These are phyloP conservation scores for Leptestheria dahalacensis DNA, from an alignment of 1,140 invertebrate species.

Conservation along the genomic window DNA sequence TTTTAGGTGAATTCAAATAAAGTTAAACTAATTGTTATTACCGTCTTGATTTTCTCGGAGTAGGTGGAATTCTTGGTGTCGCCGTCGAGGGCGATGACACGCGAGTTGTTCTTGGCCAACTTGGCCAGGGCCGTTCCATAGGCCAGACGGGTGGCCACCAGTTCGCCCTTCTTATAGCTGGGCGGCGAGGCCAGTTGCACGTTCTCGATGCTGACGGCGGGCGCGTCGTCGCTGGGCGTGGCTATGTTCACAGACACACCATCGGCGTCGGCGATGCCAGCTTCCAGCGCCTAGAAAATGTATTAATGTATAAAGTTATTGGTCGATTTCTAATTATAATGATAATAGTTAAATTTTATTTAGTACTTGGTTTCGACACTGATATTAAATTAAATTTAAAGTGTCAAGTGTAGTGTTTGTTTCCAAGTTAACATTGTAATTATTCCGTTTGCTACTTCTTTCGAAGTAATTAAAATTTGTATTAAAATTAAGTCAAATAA, in stretches of 20 bases:
- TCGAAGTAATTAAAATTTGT: no score
- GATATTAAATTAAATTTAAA: no score
- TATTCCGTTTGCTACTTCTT: no score
- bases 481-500: no score
- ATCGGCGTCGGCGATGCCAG: conserved; percentile 4
- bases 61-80: conserved; percentile 99
- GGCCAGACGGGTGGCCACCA: conserved; percentile 79
- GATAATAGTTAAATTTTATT: no score
- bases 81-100: conserved; percentile 83
- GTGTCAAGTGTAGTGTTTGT: no score
- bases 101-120: conserved; percentile 56
- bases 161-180: conserved; percentile 60
- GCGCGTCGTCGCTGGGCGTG: conserved; percentile 41
- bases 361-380: no score
- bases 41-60: conserved; percentile 75
- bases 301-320: no score
- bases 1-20: no score
- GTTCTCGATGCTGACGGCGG: conserved; percentile 51
- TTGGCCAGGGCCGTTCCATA: conserved; percentile 90
- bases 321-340: no score
- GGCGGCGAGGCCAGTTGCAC: conserved; percentile 70
- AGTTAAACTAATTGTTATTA: no score
- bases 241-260: conserved; percentile 8
- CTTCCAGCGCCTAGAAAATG: not conserved
- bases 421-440: no score